phyloP scores from a whole-genome alignment of 2,888 invertebrate species.

The Epinotia nisella region DNA sequence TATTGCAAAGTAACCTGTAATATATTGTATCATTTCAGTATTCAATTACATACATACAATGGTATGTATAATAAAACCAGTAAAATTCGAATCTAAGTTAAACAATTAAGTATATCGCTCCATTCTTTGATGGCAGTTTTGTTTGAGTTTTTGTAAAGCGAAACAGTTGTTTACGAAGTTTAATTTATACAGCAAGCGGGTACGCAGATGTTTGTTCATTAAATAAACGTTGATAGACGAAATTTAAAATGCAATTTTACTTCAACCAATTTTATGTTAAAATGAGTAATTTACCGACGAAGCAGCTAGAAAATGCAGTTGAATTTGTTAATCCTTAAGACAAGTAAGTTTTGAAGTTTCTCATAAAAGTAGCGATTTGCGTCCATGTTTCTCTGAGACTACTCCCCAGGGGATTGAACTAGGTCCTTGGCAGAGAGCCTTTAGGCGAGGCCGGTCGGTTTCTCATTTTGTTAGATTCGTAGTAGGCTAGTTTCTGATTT shows the following conservation, averaged over 20 bases:
- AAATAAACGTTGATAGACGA: slow-evolving; percentile 50
- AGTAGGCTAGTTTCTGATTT: no score
- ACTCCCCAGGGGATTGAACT: slow-evolving; percentile 33
- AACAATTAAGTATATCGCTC: slow-evolving; percentile 57
- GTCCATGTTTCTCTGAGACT: slow-evolving; percentile 28
- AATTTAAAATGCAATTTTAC: slow-evolving; percentile 33
- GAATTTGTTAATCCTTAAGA: slow-evolving; percentile 24
- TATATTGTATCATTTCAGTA: slow-evolving; percentile 5
- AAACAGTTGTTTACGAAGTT: slow-evolving; percentile 71
- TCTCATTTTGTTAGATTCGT: no score
- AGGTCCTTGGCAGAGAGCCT: slow-evolving; percentile 37
- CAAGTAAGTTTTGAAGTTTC: slow-evolving; percentile 37
- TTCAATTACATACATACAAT: slow-evolving; percentile 19
- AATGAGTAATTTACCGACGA: slow-evolving; percentile 24
- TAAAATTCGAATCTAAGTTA: slow-evolving; percentile 49
- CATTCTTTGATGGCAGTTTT: slow-evolving; percentile 59
- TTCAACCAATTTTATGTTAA: slow-evolving; percentile 35
- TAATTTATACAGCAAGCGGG: slow-evolving; percentile 68
- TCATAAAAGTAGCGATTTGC: slow-evolving; percentile 35
- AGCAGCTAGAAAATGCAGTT: slow-evolving; percentile 11
- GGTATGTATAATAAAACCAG: slow-evolving; percentile 8
- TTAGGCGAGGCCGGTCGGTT: no score
- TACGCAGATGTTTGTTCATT: slow-evolving; percentile 78
- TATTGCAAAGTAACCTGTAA: not conserved
- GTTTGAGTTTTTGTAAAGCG: slow-evolving; percentile 68